Base-by-base conservation (phyloP, 2,888 invertebrate species). In the Parnassius orleans region DNA sequence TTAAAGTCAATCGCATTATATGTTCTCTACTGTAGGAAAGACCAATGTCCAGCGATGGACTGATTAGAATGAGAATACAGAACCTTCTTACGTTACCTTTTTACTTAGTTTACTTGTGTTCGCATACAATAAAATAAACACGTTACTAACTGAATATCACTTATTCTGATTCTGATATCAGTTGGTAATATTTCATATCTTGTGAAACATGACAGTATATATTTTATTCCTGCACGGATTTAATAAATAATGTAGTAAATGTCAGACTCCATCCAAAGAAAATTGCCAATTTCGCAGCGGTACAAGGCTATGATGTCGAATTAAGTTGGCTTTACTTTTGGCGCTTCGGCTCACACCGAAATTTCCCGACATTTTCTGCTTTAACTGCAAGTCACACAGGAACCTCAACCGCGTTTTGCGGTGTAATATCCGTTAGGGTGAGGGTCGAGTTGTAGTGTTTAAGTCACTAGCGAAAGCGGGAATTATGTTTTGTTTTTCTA, bases 241-340 rank as follows among this genome's bases (percentile, higher is more conserved):
- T 14, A 19, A 50, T 19, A 50, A 15, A 50, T 50, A 50, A 24
- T 11, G 9, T 3, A 50, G 15, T 3, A 19, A 50, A 19, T 50
- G 15, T 50, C 3, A 15, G 48, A 5, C 10, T 10, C 14, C 10
- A n/a, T n/a, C 7, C 14, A 10, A 47, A 47, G 53, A 59, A 59
- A 24, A 60, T 60, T 60, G 60, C 53, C 60, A 60, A 59, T 59
- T 59, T 53, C 15, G 15, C n/a, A 0, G 53, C 12, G 53, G 46
- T 59, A 53, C 9, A 10, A 12, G 41, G 53, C 50, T 24, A 33
- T 24, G 33, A 52, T 9, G 11, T 14, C 15, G 53, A 14, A 54
- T 54, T 44, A 54, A 54, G 54, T 19, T 15, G 19, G 19, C 10
- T 11, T 14, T 15, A 19, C 44, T 15, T 44, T 19, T 44, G 54